Percentiles rank a stretch among this genome's conserved stretches.
These are phyloP conservation scores for Colletes collaris DNA, from an alignment of 2,888 invertebrate species.

Conservation along the genomic window DNA sequence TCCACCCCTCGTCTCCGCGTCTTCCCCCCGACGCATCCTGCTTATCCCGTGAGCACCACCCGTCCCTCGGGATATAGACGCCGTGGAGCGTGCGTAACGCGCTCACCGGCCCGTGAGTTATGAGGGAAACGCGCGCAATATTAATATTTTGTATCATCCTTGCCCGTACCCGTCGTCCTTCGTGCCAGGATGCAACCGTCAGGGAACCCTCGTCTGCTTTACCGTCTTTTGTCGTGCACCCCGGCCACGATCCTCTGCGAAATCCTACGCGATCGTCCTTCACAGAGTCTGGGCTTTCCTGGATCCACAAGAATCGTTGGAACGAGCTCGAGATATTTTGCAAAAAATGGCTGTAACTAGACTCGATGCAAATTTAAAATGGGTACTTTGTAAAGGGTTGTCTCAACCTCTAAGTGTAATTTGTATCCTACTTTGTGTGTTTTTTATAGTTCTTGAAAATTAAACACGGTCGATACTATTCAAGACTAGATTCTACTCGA, in stretches of 20 bases:
- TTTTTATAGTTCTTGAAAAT: too few relatives aligned
- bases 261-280: too few relatives aligned
- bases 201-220: slow-evolving; percentile 64
- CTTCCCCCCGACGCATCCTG: slow-evolving; percentile 71
- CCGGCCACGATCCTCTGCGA: background rate
- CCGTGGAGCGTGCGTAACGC: slow-evolving; percentile 82
- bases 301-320: too few relatives aligned
- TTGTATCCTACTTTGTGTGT: too few relatives aligned
- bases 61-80: slow-evolving; percentile 79
- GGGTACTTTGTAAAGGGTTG: too few relatives aligned
- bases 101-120: slow-evolving; percentile 82
- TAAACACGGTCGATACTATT: too few relatives aligned
- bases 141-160: slow-evolving; percentile 84
- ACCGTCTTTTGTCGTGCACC: slow-evolving; percentile 78
- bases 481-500: too few relatives aligned
- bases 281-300: too few relatives aligned
- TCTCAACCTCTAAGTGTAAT: too few relatives aligned
- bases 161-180: slow-evolving; percentile 48
- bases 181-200: slow-evolving; percentile 42
- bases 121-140: slow-evolving; percentile 81
- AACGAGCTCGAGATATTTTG: too few relatives aligned
- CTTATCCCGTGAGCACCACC: slow-evolving; percentile 69
- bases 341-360: too few relatives aligned
- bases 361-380: too few relatives aligned
- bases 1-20: slow-evolving; percentile 12